Evolutionary conservation across 2,888 invertebrate species (phyloP).

Genomic region (Acanthosepion pharaonis): DNA sequence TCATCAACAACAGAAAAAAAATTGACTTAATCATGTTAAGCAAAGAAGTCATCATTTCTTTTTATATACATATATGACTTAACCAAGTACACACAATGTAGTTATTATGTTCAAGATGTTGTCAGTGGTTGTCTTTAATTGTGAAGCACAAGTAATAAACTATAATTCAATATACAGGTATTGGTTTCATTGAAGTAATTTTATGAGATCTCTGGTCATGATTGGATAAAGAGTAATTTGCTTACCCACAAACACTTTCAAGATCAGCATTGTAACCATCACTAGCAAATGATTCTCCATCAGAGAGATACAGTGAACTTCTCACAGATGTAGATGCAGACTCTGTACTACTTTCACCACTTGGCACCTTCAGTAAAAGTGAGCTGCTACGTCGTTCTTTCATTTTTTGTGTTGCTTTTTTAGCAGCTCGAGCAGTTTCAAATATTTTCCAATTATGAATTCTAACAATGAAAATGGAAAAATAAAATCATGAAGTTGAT

Average conservation of each 20-base stretch:
- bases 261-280: slow-evolving; percentile 69
- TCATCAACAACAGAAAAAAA: too few relatives aligned
- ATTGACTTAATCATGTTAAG: too few relatives aligned
- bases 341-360: slow-evolving; percentile 53
- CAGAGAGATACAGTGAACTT: slow-evolving; percentile 70
- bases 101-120: too few relatives aligned
- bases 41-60: too few relatives aligned
- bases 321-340: slow-evolving; percentile 57
- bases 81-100: too few relatives aligned
- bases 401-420: slow-evolving; percentile 53
- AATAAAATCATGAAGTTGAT: background rate
- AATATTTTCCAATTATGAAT: slow-evolving; percentile 90
- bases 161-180: background rate
- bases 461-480: slow-evolving; percentile 75
- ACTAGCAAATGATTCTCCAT: slow-evolving; percentile 69
- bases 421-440: slow-evolving; percentile 82
- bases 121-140: too few relatives aligned
- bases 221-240: slow-evolving; percentile 25
- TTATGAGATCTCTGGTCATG: background rate
- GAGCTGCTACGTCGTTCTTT: slow-evolving; percentile 37
- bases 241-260: slow-evolving; percentile 68
- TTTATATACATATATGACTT: too few relatives aligned
- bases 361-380: slow-evolving; percentile 34
- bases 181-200: background rate
- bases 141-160: too few relatives aligned